Conservation (phyloP, 2,113 vertebrate species). For the Syngnathus floridae region DNA sequence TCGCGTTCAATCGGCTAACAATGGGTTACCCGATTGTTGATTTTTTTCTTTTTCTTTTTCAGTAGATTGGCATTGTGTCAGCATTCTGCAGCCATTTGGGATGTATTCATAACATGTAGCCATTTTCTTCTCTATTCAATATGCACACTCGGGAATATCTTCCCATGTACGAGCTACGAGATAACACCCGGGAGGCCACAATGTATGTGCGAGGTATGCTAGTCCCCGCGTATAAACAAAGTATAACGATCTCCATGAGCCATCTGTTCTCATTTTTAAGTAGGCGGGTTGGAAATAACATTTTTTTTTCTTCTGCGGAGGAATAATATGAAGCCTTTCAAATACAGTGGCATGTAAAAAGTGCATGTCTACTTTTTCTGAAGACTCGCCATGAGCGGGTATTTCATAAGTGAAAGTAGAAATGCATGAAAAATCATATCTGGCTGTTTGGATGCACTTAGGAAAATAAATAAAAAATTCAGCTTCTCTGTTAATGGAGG, state of each 20-base stretch:
- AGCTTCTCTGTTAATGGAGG: too few relatives aligned
- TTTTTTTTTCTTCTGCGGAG: too few relatives aligned
- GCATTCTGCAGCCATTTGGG: conserved; percentile 8
- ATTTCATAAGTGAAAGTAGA: too few relatives aligned
- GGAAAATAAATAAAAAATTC: neutral
- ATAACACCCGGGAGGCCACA: conserved; percentile 5
- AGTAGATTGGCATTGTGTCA: neutral
- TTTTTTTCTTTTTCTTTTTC: neutral
- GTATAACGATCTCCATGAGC: conserved; percentile 5
- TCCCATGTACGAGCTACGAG: conserved; percentile 4
- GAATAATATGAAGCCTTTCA: neutral
- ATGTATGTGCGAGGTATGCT: neutral
- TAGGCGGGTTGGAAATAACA: neutral
- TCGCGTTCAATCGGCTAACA: neutral
- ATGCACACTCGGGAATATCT: conserved; percentile 18
- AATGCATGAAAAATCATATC: neutral
- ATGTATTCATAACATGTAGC: conserved; percentile 14
- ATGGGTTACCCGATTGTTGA: neutral
- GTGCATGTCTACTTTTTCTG: too few relatives aligned
- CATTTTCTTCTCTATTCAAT: conserved; percentile 4
- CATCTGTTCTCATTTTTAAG: conserved; percentile 11
- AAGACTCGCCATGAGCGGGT: too few relatives aligned
- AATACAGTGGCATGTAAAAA: neutral
- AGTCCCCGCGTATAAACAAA: neutral
- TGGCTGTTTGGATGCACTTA: neutral